phyloP scores from a whole-genome alignment of 2,113 vertebrate species.

The Oncorhynchus gorbuscha region DNA sequence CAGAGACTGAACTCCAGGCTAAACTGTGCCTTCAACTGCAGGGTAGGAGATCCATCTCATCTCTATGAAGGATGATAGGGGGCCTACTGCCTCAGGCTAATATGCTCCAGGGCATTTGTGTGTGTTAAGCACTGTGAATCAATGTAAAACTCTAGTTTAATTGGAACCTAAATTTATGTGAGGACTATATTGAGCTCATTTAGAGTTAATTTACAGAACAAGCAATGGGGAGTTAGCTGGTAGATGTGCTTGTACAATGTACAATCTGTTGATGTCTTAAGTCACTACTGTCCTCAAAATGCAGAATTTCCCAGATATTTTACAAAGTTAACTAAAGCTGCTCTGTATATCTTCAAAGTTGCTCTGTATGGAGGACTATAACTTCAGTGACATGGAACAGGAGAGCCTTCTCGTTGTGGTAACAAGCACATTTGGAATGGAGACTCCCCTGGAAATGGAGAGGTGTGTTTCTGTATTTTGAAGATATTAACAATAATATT shows the following conservation, averaged over 20 bases:
- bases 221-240: neutral
- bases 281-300: neutral
- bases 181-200: neutral
- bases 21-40: conserved; percentile 75
- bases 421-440: conserved; percentile 86
- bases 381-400: conserved; percentile 65
- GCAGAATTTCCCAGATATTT: too few relatives aligned
- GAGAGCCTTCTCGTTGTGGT: conserved; percentile 81
- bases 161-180: too few relatives aligned
- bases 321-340: neutral
- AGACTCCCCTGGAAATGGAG: conserved; percentile 80
- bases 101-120: too few relatives aligned
- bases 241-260: neutral
- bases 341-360: conserved; percentile 58
- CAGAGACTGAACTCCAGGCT: conserved; percentile 71
- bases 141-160: too few relatives aligned
- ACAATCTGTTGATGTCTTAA: neutral
- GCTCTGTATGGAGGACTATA: conserved; percentile 82
- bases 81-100: too few relatives aligned
- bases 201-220: too few relatives aligned
- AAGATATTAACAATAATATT: neutral
- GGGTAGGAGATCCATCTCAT: conserved; percentile 58
- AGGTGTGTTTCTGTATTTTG: conserved; percentile 61
- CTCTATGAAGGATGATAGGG: too few relatives aligned
- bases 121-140: too few relatives aligned